Base-by-base conservation (phyloP, 1,140 invertebrate genomes). In the Delia radicum region DNA sequence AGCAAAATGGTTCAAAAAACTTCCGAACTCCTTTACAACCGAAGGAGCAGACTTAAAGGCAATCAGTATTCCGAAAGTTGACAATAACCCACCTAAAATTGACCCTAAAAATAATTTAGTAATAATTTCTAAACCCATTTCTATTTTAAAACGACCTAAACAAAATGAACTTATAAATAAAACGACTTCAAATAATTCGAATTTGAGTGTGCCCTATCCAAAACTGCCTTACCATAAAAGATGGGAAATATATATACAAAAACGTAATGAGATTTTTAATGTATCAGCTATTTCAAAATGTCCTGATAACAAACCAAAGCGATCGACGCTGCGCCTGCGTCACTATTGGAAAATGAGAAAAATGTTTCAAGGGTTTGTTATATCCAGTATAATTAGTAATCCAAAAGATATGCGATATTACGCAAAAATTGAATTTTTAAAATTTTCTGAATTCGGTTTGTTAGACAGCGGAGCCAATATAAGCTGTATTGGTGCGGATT, bases 371-470 rank as follows among this genome's bases (percentile, higher is more conserved):
- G 65, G 55, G 21, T 12, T 67, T 29, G 24, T 37, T 5, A 21
- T 77, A 15, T 62, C 73, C 2, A 15, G 33, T 4, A 74, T 69
- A 24, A 15, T 77, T 26, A 27, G 26, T 18, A 63, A 72, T 29
- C n/a, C 69, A 55, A 15, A n/a, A n/a, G n/a, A n/a, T n/a, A n/a
- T n/a, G n/a, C n/a, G n/a, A n/a, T n/a, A n/a, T n/a, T n/a, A n/a
- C 31, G 75, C 69, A 24, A 18, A 71, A 15, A n/a, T 76, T 1
- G 13, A 2, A 5, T 76, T 76, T 73, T 62, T 73, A 73, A 18
- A 63, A n/a, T 21, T 76, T 28, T 18, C 28, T 73, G 55, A 76
- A 33, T 63, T n/a, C n/a, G n/a, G n/a, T n/a, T n/a, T n/a, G n/a
- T n/a, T n/a, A n/a, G n/a, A n/a, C n/a, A n/a, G n/a, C n/a, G n/a